These are phyloP conservation scores for Platygyra sinensis DNA, from an alignment of 64 coral and sea anemone species.

Conservation along the genomic window DNA sequence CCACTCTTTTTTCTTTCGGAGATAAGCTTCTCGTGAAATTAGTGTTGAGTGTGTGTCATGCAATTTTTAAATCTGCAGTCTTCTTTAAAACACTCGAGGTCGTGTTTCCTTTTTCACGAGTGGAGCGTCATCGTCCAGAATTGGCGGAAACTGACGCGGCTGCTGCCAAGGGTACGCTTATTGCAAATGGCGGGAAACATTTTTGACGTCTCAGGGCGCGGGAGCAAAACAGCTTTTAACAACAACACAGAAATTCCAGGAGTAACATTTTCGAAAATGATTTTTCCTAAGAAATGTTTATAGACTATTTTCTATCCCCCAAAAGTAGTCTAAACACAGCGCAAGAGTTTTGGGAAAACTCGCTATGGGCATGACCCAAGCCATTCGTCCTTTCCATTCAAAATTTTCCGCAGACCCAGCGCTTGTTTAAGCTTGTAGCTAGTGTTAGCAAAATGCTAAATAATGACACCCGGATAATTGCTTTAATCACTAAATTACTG, in stretches of 20 bases:
- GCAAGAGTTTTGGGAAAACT: too few species aligned
- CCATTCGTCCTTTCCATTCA: too few species aligned
- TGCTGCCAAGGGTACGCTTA: not conserved
- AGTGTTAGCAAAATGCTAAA: too few species aligned
- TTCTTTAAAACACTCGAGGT: not conserved
- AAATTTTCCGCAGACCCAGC: too few species aligned
- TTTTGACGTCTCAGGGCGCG: not conserved
- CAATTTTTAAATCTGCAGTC: not conserved
- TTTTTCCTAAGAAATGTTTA: too few species aligned
- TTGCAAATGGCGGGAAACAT: slow-evolving; percentile 12
- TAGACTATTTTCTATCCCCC: too few species aligned
- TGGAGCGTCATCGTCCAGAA: not conserved
- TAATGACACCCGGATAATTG: too few species aligned
- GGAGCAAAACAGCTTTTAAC: not conserved
- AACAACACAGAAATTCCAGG: not conserved
- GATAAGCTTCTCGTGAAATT: not conserved
- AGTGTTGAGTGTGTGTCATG: not conserved
- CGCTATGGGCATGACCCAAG: too few species aligned
- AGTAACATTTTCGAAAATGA: not conserved
- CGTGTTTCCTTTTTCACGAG: too few species aligned
- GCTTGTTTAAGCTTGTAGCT: too few species aligned
- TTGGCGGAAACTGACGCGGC: slow-evolving; percentile 24
- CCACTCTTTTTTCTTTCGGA: not conserved
- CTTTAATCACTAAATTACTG: too few species aligned
- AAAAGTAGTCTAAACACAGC: too few species aligned